Conservation (phyloP, 1,140 invertebrate genomes). For the Marisa cornuarietis region DNA sequence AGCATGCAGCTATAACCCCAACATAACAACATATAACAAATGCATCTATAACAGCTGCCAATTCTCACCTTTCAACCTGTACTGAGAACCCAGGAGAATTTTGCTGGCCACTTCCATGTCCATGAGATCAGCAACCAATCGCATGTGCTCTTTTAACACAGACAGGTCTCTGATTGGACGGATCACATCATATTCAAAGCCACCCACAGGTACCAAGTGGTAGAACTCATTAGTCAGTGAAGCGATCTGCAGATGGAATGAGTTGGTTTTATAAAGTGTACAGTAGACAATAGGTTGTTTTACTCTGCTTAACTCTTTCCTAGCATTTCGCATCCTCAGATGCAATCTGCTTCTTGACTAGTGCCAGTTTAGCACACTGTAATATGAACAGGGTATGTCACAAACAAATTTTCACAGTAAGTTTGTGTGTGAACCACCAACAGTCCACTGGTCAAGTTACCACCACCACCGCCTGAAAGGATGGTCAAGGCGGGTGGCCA, state of each 20-base stretch:
- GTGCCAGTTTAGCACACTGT: too few species aligned
- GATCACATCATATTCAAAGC: constrained; percentile 65
- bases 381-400: too few species aligned
- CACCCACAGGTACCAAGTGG: constrained; percentile 65
- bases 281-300: too few species aligned
- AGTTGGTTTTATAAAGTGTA: too few species aligned
- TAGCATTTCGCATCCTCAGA: too few species aligned
- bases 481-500: too few species aligned
- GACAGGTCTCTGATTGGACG: constrained; percentile 57
- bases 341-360: too few species aligned
- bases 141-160: constrained; percentile 53
- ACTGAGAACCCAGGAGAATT: constrained; percentile 64
- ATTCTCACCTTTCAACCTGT: constrained; percentile 28
- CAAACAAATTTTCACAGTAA: too few species aligned
- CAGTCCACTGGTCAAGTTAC: too few species aligned
- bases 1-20: not conserved
- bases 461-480: too few species aligned
- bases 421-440: too few species aligned
- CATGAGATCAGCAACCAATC: constrained; percentile 60
- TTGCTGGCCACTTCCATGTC: constrained; percentile 65
- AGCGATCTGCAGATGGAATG: constrained; percentile 53
- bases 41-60: not conserved
- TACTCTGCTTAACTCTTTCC: too few species aligned
- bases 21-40: not conserved
- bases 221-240: constrained; percentile 68